Percentiles rank a stretch among this genome's conserved stretches.
phyloP scores from a whole-genome alignment of 2,888 invertebrate genomes.

The Coelopa pilipes region DNA sequence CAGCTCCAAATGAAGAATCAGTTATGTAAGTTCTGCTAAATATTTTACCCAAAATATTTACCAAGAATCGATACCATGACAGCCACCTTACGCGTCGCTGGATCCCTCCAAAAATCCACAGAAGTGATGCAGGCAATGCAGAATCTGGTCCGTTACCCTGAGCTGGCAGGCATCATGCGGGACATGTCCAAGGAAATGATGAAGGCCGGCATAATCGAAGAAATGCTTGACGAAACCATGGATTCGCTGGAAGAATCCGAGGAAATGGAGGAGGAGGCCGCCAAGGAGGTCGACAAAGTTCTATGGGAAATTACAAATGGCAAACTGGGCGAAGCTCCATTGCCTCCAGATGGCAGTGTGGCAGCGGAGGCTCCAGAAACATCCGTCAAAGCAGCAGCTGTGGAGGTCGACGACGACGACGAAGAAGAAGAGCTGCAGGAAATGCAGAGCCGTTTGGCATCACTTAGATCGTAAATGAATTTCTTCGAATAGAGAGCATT shows the following conservation, averaged over 20 bases:
- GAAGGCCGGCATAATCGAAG: constrained; percentile 98
- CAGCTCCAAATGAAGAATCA: constrained; percentile 99
- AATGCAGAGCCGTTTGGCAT: constrained; percentile 90
- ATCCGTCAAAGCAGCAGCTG: constrained; percentile 66
- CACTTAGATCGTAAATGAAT: constrained; percentile 80
- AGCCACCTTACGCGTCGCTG: constrained; percentile 95
- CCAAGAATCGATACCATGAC: constrained; percentile 41
- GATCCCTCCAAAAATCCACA: constrained; percentile 92
- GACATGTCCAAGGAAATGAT: constrained; percentile 99
- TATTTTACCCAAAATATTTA: neutral
- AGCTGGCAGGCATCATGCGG: constrained; percentile 95
- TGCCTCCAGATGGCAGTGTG: constrained; percentile 74
- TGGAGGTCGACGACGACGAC: constrained; percentile 58
- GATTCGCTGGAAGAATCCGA: constrained; percentile 92
- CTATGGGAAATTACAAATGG: constrained; percentile 92
- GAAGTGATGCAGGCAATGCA: constrained; percentile 99
- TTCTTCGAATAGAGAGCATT: neutral
- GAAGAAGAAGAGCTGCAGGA: constrained; percentile 84
- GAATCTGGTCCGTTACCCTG: constrained; percentile 86
- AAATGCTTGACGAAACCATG: constrained; percentile 98
- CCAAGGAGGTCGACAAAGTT: constrained; percentile 92
- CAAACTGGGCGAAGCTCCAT: constrained; percentile 90
- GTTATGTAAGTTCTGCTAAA: constrained; percentile 72
- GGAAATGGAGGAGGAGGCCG: constrained; percentile 96
- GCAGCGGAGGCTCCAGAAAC: constrained; percentile 71